Percentiles rank a stretch among this genome's conserved stretches.
phyloP scores from a whole-genome alignment of 2,888 invertebrate species.

The Melinaea menophilus region DNA sequence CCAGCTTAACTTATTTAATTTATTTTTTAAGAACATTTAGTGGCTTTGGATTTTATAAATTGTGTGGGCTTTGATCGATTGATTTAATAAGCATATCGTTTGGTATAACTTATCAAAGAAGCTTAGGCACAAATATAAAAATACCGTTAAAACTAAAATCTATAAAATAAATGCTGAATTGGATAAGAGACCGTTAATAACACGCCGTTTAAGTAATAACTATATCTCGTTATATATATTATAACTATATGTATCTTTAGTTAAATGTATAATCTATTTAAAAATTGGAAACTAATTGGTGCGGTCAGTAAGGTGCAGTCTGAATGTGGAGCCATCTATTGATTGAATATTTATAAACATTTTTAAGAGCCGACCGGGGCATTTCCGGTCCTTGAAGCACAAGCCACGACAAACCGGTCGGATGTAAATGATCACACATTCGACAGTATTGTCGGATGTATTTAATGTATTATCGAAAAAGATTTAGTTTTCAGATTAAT shows the following conservation, averaged over 20 bases:
- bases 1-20: background rate
- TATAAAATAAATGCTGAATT: too few relatives aligned
- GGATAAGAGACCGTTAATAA: too few relatives aligned
- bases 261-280: background rate
- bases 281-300: slow-evolving; percentile 5
- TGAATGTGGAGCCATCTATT: slow-evolving; percentile 20
- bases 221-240: background rate
- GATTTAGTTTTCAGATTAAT: too few relatives aligned
- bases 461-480: too few relatives aligned
- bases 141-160: too few relatives aligned
- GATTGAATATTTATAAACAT: slow-evolving; percentile 29
- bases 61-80: too few relatives aligned
- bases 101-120: too few relatives aligned
- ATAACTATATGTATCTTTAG: slow-evolving; percentile 1
- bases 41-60: too few relatives aligned
- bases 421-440: slow-evolving; percentile 32
- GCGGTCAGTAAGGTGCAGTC: background rate
- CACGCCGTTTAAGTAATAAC: too few relatives aligned
- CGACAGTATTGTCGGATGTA: background rate
- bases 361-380: slow-evolving; percentile 34
- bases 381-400: slow-evolving; percentile 52
- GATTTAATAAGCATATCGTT: too few relatives aligned
- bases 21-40: too few relatives aligned
- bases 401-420: slow-evolving; percentile 73
- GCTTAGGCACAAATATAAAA: too few relatives aligned